Evolutionary conservation across 1,140 invertebrate species (phyloP), one percentile per base, ranked within the genome.

Genomic region (Nasonia vitripennis): DNA sequence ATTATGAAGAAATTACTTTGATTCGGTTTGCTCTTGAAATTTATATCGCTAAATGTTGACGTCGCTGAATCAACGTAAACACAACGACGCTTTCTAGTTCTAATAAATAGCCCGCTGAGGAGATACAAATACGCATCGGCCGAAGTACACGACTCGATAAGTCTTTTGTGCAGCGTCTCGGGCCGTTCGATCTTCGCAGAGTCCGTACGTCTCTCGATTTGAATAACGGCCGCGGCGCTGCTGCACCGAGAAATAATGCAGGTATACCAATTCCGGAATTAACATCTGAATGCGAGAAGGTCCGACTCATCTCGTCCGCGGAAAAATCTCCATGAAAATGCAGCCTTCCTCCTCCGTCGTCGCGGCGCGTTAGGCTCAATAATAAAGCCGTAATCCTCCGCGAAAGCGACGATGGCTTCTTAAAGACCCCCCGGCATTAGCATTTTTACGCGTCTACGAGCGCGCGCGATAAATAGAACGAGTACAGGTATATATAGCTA

Each of bases 211-310:
- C 41, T 45, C n/a, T 20, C 71, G 41, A 77, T 77, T 77, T 77
- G 74, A 77, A 77, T 77, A 77, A 51, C 45, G 74, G 37, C 37
- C 6, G 41, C 20, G 10, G 9, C 12, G 10, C 45, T 27, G 9
- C 51, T 17, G 5, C 51, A 17, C 51, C 17, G 51, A 17, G 51
- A 55, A 55, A 55, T 55, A 55, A 55, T 27, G 27, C 27, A 27
- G 27, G 27, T 55, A 14, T 55, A 55, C 10, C 17, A 55, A 17
- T 17, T 34, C 73, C 7, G 71, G 23, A 27, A 77, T 77, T 48
- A 48, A 77, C 74, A 77, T 77, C 12, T 27, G n/a, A 77, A 77
- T 51, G 74, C 41, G 74, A n/a, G 27, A 71, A 71, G 27, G 23
- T 31, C 10, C 68, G 68, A 70, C 68, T 27, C 27, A 27, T 70